Conservation (phyloP, 2,888 invertebrate genomes). For the Barypeithes pellucidus region DNA sequence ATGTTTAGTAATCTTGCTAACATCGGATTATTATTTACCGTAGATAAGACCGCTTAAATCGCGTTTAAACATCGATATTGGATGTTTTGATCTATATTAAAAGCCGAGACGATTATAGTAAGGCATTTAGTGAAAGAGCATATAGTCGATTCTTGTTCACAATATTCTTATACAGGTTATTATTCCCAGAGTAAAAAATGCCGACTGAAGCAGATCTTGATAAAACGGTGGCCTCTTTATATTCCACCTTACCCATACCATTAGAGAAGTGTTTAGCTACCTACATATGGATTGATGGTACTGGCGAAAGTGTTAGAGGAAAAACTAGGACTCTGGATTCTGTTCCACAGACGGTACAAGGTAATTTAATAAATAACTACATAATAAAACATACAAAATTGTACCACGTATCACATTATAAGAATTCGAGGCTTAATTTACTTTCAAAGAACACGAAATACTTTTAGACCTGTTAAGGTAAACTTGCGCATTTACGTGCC, state of each 20-base stretch:
- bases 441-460: no score
- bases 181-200: constrained; percentile 27
- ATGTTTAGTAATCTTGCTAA: no score
- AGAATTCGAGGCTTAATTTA: no score
- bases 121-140: no score
- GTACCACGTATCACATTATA: no score
- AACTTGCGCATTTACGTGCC: no score
- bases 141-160: no score
- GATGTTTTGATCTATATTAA: background rate
- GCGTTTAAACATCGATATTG: background rate
- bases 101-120: background rate
- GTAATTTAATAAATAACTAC: no score
- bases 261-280: constrained; percentile 86
- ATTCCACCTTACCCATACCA: constrained; percentile 84
- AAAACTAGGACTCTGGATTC: constrained; percentile 91
- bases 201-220: constrained; percentile 61
- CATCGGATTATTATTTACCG: background rate
- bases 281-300: constrained; percentile 96
- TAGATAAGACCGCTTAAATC: constrained; percentile 1
- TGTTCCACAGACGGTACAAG: constrained; percentile 83
- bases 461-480: no score
- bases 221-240: constrained; percentile 82
- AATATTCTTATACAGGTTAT: no score
- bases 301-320: constrained; percentile 88
- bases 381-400: no score